Evolutionary conservation across 2,797 vertebrate species (phyloP).

Genomic region (Morus bassanus): DNA sequence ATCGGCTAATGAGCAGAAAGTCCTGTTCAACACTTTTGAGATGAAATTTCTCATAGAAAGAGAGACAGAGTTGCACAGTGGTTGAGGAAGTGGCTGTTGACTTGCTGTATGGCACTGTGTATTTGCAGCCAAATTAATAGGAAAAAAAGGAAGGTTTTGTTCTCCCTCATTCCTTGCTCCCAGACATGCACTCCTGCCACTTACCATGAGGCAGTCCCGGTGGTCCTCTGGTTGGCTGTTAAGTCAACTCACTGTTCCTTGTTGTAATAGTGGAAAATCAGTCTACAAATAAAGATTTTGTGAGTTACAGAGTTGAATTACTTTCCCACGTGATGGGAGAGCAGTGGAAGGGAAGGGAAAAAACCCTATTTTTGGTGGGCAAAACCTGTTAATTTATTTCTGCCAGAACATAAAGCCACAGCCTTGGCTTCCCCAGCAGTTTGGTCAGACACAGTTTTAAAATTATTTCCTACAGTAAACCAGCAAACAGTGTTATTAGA

Average conservation of each 20-base stretch:
- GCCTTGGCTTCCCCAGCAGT: not conserved
- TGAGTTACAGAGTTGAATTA: not conserved
- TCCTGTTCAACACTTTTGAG: not conserved
- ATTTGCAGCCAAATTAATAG: not conserved
- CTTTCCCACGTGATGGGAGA: not conserved
- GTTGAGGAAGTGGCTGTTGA: not conserved
- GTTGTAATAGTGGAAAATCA: not conserved
- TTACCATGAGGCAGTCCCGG: not conserved
- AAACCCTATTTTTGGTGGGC: not conserved
- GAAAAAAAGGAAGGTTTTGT: not conserved
- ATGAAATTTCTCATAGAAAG: not conserved
- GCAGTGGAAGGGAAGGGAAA: not conserved
- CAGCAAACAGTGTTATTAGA: not conserved
- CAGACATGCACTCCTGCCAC: not conserved
- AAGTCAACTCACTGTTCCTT: not conserved
- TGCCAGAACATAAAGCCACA: not conserved
- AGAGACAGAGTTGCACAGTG: not conserved
- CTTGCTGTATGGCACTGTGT: accelerated
- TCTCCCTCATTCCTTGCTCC: not conserved
- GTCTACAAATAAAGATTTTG: not conserved
- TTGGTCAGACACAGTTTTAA: not conserved
- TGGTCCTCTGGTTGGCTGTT: not conserved
- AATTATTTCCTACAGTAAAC: not conserved
- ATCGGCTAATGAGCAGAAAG: not conserved
- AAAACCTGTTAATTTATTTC: not conserved